A percentile compares a stretch with the other conserved stretches of the same genome.
These are phyloP conservation scores for Pampus argenteus DNA, from an alignment of 2,797 vertebrate genomes.

Conservation along the genomic window DNA sequence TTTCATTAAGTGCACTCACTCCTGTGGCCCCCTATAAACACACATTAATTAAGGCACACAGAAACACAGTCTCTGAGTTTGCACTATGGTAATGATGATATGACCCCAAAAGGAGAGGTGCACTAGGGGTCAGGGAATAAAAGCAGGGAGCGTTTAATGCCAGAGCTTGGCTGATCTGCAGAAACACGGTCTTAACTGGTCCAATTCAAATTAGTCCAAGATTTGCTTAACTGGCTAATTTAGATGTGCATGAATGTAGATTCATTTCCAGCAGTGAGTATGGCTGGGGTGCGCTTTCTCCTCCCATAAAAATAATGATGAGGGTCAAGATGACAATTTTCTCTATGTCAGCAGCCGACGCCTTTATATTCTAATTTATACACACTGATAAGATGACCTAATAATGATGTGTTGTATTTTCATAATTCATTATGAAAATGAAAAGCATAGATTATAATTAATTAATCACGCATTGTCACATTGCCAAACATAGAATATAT, in stretches of 20 bases:
- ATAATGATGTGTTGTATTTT: slow-evolving; percentile 42
- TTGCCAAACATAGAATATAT: background rate
- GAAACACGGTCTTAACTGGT: slow-evolving; percentile 94
- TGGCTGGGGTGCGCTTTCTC: slow-evolving; percentile 52
- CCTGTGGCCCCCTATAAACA: slow-evolving; percentile 98
- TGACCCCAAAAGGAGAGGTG: slow-evolving; percentile 96
- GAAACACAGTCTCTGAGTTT: slow-evolving; percentile 98
- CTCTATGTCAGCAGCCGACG: slow-evolving; percentile 77
- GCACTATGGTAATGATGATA: slow-evolving; percentile 99
- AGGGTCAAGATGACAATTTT: slow-evolving; percentile 81
- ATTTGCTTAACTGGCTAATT: slow-evolving; percentile 99
- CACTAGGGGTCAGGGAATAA: slow-evolving; percentile 98
- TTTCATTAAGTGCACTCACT: slow-evolving; percentile 99
- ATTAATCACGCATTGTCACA: background rate
- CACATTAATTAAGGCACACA: slow-evolving; percentile 99
- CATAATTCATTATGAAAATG: too few relatives aligned
- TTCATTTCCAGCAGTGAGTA: slow-evolving; percentile 90
- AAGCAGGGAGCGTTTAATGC: slow-evolving; percentile 95
- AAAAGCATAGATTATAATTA: too few relatives aligned
- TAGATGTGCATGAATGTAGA: slow-evolving; percentile 96
- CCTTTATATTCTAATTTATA: slow-evolving; percentile 67
- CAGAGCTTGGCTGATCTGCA: slow-evolving; percentile 94
- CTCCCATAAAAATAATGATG: slow-evolving; percentile 74
- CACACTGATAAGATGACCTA: slow-evolving; percentile 49
- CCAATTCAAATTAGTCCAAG: slow-evolving; percentile 97